Evolutionary conservation across 2,113 vertebrate genomes (phyloP), one percentile per base, ranked within the genome.

Genomic region (Pongo pygmaeus): DNA sequence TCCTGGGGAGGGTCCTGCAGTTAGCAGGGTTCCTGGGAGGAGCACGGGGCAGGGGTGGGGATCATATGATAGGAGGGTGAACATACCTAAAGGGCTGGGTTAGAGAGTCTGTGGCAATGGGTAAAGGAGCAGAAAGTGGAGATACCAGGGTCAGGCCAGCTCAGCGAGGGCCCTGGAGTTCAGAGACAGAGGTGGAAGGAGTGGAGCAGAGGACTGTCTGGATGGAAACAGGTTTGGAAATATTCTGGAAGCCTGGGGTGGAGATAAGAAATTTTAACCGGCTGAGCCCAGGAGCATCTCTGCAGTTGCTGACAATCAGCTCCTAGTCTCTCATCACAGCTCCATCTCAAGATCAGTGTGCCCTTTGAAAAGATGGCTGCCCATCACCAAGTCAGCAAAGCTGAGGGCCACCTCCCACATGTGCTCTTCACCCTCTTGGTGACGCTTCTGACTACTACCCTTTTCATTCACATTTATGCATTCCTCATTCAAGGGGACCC

Each of bases 381-480:
- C 14, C 12, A 32, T 32, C 27, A 64, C 61, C 61, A 14, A 64
- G 61, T 64, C 27, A 64, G 61, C 61, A 64, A 64, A 52, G 40
- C 43, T 2, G 0, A 22, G 25, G 38, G 2, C 27, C 43, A 2
- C 69, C 16, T 0, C 90, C 9, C 32, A 25, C 32, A 74, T 52
- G 13, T 0, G 0, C 16, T n/a, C 30, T 14, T 32, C 16, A 4
- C 20, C 17, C 9, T 7, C 4, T 5, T 22, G 11, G 52, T 1
- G 12, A 0, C 0, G 0, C 38, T 23, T 23, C 77, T 27, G 6
- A 32, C 13, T 5, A 1, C 46, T 0, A 1, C 40, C 20, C 11
- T 67, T 7, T 20, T 8, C 38, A 0, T 16, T 30, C 50, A 20
- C 57, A 35, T 14, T 1, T 18, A 32, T 3, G 0, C 1, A 22